These are phyloP conservation scores for Tachystola acroxantha DNA, from an alignment of 2,888 invertebrate species.

Conservation along the genomic window DNA sequence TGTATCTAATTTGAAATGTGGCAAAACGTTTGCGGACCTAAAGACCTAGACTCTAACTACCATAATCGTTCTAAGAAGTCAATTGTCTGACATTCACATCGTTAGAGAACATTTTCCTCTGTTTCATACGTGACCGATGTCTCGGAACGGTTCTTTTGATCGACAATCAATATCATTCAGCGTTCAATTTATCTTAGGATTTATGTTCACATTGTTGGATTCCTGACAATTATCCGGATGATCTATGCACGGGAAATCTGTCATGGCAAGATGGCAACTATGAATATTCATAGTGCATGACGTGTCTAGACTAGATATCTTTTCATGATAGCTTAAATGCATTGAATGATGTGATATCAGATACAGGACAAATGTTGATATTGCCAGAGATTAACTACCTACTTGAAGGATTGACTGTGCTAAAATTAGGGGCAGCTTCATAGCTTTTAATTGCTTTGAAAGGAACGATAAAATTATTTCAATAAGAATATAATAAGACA, in stretches of 20 bases:
- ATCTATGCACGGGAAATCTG: conserved; percentile 27
- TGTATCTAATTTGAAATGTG: too few relatives aligned
- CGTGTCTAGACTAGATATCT: too few relatives aligned
- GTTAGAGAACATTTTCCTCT: conserved; percentile 41
- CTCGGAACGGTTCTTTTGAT: conserved; percentile 54
- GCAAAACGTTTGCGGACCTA: neutral
- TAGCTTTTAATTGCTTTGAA: too few relatives aligned
- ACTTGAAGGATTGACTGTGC: too few relatives aligned
- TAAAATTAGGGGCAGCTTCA: too few relatives aligned
- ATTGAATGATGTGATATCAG: too few relatives aligned
- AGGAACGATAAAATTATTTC: too few relatives aligned
- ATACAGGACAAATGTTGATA: too few relatives aligned
- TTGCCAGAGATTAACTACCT: too few relatives aligned
- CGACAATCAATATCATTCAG: conserved; percentile 54
- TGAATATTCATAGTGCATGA: conserved; percentile 22
- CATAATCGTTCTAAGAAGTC: conserved; percentile 30
- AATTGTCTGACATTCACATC: conserved; percentile 40
- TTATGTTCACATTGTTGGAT: conserved; percentile 58
- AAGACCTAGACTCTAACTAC: neutral
- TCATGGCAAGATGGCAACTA: conserved; percentile 14
- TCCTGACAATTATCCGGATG: conserved; percentile 46
- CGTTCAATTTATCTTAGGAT: conserved; percentile 58
- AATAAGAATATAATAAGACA: too few relatives aligned
- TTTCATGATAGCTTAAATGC: too few relatives aligned
- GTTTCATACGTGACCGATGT: conserved; percentile 47